phyloP scores from a whole-genome alignment of 2,113 vertebrate species.

The Dromiciops gliroides region DNA sequence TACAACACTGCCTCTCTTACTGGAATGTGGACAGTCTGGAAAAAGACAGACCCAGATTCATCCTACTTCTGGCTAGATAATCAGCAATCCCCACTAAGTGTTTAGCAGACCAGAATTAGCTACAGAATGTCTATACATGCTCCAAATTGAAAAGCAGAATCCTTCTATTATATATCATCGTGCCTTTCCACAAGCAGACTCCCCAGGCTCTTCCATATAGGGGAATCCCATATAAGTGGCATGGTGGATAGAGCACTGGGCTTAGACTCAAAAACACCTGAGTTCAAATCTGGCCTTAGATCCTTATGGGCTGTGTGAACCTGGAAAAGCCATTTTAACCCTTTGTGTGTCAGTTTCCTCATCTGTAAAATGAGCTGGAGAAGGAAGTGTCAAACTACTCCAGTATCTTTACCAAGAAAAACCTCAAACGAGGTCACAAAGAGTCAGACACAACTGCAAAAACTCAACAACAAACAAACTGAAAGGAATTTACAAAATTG shows the following conservation, averaged over 20 bases:
- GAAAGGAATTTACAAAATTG: background rate
- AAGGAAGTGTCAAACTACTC: too few relatives aligned
- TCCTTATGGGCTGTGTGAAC: too few relatives aligned
- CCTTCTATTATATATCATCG: background rate
- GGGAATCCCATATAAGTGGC: too few relatives aligned
- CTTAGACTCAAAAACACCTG: too few relatives aligned
- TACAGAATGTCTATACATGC: background rate
- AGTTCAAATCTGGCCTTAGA: too few relatives aligned
- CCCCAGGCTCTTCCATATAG: background rate
- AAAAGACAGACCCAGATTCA: background rate
- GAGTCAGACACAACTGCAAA: too few relatives aligned
- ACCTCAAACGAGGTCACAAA: too few relatives aligned
- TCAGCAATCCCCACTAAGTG: background rate
- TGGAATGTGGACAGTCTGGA: background rate
- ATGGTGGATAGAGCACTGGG: too few relatives aligned
- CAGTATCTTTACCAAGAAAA: too few relatives aligned
- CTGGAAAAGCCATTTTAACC: too few relatives aligned
- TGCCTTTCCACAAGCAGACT: background rate
- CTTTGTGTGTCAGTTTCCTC: too few relatives aligned
- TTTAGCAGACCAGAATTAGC: background rate
- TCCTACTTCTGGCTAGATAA: background rate
- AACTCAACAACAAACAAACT: background rate
- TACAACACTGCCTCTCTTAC: background rate
- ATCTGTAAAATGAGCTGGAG: too few relatives aligned
- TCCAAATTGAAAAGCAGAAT: background rate